Evolutionary conservation across 2,888 invertebrate genomes (phyloP), one percentile per base, ranked within the genome.

Genomic region (Deilephila elpenor): DNA sequence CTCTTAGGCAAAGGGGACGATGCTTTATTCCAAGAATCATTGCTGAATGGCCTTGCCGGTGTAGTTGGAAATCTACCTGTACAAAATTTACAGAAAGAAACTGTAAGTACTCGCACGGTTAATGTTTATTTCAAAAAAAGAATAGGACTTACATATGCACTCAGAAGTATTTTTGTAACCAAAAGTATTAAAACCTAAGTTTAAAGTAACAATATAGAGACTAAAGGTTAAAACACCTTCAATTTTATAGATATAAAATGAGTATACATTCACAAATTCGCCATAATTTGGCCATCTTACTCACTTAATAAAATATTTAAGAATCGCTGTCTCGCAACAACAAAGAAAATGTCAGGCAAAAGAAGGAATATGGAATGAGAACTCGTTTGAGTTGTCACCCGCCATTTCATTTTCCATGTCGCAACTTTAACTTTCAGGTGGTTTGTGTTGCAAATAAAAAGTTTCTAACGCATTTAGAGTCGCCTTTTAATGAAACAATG

Each of bases 31-130:
- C 95, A 96, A 80, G 95, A 95, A 78, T 95, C 96, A 17, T 89
- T 96, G 8, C 88, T 96, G 56, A 91, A 91, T 71, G 97, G 97
- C 0, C 92, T 97, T 37, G 96, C 97, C 1, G 96, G 96, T 73
- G 96, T 96, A 59, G 97, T 97, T 0, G 95, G 96, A 8, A 96
- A 96, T 76, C 86, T 95, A 70, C 95, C 96, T 0, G 93, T 96
- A 5, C 94, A 95, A 78, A 95, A 95, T 81, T 91, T 96, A 77
- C 96, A 97, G 81, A 96, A 96, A 79, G 92, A 95, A 78, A 95
- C 96, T 76, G 94, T 96, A 80, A 93, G 92, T 78, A 77, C 64
- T 62, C 7, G 29, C 17, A 7, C 11, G 3, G 25, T 5, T 25
- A 11, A 32, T 11, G 14, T 20, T 20, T 59, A 11, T 1, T 44